phyloP scores from a whole-genome alignment of 2,888 invertebrate genomes.

The Aethes cnicana region DNA sequence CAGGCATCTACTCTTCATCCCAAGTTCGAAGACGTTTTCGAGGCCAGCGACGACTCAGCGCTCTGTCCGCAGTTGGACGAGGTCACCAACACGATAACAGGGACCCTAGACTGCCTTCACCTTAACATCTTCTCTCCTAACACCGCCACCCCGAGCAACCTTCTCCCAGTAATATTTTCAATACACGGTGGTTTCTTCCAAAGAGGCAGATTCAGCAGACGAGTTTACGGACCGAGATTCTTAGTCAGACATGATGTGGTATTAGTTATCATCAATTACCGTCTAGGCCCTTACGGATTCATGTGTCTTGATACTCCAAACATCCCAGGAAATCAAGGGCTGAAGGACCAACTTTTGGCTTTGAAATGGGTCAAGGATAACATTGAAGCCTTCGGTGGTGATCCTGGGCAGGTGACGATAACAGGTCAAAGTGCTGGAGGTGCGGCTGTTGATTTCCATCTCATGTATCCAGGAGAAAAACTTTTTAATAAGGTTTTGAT shows the following conservation, averaged over 20 bases:
- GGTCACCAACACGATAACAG: conserved; percentile 43
- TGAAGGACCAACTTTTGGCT: conserved; percentile 34
- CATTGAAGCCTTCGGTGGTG: conserved; percentile 33
- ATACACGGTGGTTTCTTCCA: conserved; percentile 31
- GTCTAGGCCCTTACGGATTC: conserved; percentile 33
- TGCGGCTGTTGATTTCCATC: conserved; percentile 32
- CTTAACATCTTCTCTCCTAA: conserved; percentile 68
- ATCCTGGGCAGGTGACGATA: conserved; percentile 27
- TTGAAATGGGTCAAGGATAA: conserved; percentile 34
- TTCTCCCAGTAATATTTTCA: conserved; percentile 31
- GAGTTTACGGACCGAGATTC: conserved; percentile 8
- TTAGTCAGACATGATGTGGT: conserved; percentile 31
- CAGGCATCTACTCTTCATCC: conserved; percentile 46
- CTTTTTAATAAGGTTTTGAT: conserved; percentile 28
- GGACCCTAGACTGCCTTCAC: conserved; percentile 78
- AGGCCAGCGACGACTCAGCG: conserved; percentile 51
- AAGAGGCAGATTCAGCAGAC: conserved; percentile 11
- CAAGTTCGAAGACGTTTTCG: conserved; percentile 44
- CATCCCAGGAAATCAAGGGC: conserved; percentile 46
- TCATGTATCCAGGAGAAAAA: conserved; percentile 25
- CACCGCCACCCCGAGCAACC: conserved; percentile 19
- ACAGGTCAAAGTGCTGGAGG: conserved; percentile 33
- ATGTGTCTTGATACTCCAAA: conserved; percentile 31
- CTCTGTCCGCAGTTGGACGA: conserved; percentile 50
- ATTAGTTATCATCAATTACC: conserved; percentile 31